Evolutionary conservation across 2,888 invertebrate species (phyloP).

Genomic region (Arctia plantaginis): DNA sequence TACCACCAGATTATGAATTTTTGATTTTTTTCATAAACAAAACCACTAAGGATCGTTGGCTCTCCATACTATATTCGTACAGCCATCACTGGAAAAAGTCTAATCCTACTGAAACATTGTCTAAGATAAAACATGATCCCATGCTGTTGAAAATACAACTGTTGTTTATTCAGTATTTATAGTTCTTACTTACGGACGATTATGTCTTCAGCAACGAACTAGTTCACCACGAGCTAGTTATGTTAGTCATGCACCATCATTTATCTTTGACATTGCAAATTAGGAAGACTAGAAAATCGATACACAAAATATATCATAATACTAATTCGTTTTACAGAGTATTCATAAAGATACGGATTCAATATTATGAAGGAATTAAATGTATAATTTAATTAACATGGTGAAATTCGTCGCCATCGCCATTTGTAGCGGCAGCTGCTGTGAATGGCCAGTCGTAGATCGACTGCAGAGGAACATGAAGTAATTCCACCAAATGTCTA

Average conservation of each 20-base stretch:
- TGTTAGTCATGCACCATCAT: slow-evolving; percentile 33
- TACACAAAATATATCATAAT: slow-evolving; percentile 45
- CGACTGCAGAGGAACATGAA: slow-evolving; percentile 95
- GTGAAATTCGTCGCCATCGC: slow-evolving; percentile 66
- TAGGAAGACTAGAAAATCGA: slow-evolving; percentile 54
- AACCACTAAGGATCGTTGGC: slow-evolving; percentile 14
- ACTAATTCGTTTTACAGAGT: slow-evolving; percentile 43
- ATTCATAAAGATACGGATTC: slow-evolving; percentile 33
- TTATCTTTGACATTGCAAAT: slow-evolving; percentile 50
- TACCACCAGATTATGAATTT: background rate
- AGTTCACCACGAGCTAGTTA: background rate
- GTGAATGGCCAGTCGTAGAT: slow-evolving; percentile 89
- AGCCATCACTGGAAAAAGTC: slow-evolving; percentile 47
- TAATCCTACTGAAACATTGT: slow-evolving; percentile 46
- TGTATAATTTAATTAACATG: slow-evolving; percentile 55
- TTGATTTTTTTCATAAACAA: background rate
- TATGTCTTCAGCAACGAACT: background rate
- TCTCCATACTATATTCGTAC: slow-evolving; percentile 24
- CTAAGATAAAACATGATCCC: slow-evolving; percentile 48
- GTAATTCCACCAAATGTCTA: slow-evolving; percentile 93
- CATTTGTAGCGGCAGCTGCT: slow-evolving; percentile 65
- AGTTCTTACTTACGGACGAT: background rate
- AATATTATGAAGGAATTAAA: slow-evolving; percentile 40
- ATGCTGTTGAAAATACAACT: background rate
- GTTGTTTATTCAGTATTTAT: background rate